A percentile compares a stretch with the other conserved stretches of the same genome.
phyloP scores from a whole-genome alignment of 1,140 invertebrate genomes.

The Saccostrea glomerata region DNA sequence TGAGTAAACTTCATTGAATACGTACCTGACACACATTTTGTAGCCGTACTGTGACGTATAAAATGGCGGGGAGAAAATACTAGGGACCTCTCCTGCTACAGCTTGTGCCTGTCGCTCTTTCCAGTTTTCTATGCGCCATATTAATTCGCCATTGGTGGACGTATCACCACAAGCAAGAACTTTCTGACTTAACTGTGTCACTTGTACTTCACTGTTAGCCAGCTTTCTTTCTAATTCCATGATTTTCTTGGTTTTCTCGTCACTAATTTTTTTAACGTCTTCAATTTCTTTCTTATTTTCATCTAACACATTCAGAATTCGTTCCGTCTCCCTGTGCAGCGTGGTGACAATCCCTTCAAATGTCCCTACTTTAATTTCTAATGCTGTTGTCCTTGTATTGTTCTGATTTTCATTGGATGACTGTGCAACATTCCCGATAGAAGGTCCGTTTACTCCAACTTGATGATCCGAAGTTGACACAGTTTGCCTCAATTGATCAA shows the following conservation, averaged over 20 bases:
- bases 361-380: conserved; percentile 59
- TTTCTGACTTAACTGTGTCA: conserved; percentile 67
- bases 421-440: not conserved
- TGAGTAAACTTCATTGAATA: not conserved
- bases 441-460: not conserved
- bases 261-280: conserved; percentile 53
- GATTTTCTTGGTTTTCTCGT: conserved; percentile 59
- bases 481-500: conserved; percentile 6
- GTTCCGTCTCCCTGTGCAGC: conserved; percentile 64
- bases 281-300: conserved; percentile 55
- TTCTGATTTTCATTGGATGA: not conserved
- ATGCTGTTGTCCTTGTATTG: conserved; percentile 2
- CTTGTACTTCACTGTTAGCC: conserved; percentile 65
- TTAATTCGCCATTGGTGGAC: conserved; percentile 72
- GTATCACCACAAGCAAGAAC: conserved; percentile 66
- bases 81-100: conserved; percentile 68
- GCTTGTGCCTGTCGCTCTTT: conserved; percentile 70
- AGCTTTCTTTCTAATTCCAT: conserved; percentile 63
- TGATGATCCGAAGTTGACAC: not conserved
- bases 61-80: conserved; percentile 75
- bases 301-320: conserved; percentile 61
- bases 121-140: conserved; percentile 75
- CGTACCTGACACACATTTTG: conserved; percentile 86
- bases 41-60: conserved; percentile 81
- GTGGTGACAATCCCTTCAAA: conserved; percentile 68